Base-by-base conservation (phyloP, 2,113 vertebrate genomes). In the Syrmaticus mikado region DNA sequence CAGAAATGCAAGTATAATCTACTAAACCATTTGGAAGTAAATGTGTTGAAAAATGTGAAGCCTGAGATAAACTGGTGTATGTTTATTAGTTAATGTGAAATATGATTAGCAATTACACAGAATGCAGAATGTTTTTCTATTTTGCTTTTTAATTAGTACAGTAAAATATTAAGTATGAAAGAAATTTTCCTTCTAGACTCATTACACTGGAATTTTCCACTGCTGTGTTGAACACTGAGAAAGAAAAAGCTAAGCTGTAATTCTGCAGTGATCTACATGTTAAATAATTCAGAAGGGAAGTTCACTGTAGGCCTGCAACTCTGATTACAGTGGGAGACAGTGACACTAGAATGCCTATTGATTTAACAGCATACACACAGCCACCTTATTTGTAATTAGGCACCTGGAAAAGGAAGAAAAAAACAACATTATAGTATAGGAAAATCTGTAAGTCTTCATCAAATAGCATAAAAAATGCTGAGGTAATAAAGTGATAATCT, bases 231-330 rank as follows among this genome's bases (percentile, higher is more conserved):
- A 85, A 38, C 72, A 36, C 36, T 8, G 24, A 57, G 50, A 77
- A 80, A 87, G 72, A 70, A 93, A 94, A 79, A 62, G 16, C 85
- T 50, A 2, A 43, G 64, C 61, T 90, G 81, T 74, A 94, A 84
- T 89, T 93, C 94, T 65, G 66, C 82, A 73, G 83, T 94, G 75
- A 93, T 95, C 93, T 91, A 62, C 1, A 0, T 77, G 22, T 86
- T 96, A 79, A 95, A 93, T 95, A 94, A 97, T 97, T 93, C 82
- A 95, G 77, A 95, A 92, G 65, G 17, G 68, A 96, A 90, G 80
- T 91, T 93, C 67, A 76, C 75, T 83, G 28, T 79, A 65, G 66
- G 87, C 61, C 76, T 95, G 92, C 41, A 74, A 87, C 90, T 95
- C 82, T 96, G 84, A 94, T 94, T 95, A 93, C 92, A 87, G 38